Percentiles rank a stretch among this genome's conserved stretches.
Evolutionary conservation across 2,888 invertebrate species (phyloP).

Genomic region (Tachina lurida): DNA sequence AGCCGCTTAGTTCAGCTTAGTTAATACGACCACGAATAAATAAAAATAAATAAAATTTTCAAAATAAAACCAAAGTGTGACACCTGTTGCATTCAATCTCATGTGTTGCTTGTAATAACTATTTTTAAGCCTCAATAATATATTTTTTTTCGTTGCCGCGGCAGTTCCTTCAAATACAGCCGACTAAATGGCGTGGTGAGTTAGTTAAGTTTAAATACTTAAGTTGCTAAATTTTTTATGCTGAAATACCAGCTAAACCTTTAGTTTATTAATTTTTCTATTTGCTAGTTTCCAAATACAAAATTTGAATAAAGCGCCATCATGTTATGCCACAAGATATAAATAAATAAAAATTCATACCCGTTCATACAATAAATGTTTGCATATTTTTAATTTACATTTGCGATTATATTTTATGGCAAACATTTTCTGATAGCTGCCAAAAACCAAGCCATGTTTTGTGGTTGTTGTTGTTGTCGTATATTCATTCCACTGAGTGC

Average conservation of each 20-base stretch:
- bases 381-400: constrained; percentile 37
- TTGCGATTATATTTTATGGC: constrained; percentile 57
- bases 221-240: neutral
- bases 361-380: constrained; percentile 34
- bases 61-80: constrained; percentile 45
- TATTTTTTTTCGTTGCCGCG: neutral
- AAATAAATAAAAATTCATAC: constrained; percentile 38
- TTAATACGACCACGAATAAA: constrained; percentile 16
- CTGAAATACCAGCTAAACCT: constrained; percentile 17
- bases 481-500: neutral
- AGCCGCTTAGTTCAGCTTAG: constrained; percentile 26
- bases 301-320: constrained; percentile 67
- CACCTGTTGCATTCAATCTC: constrained; percentile 57
- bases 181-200: constrained; percentile 63
- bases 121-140: constrained; percentile 27
- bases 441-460: constrained; percentile 61
- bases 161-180: constrained; percentile 31
- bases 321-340: constrained; percentile 50
- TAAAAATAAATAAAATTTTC: neutral
- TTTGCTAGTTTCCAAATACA: neutral
- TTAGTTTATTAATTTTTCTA: constrained; percentile 7
- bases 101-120: neutral
- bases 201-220: constrained; percentile 54
- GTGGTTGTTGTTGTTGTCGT: neutral
- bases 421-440: constrained; percentile 62